phyloP scores from a whole-genome alignment of 1,140 invertebrate species.

The Drosophila nigrodunni region DNA sequence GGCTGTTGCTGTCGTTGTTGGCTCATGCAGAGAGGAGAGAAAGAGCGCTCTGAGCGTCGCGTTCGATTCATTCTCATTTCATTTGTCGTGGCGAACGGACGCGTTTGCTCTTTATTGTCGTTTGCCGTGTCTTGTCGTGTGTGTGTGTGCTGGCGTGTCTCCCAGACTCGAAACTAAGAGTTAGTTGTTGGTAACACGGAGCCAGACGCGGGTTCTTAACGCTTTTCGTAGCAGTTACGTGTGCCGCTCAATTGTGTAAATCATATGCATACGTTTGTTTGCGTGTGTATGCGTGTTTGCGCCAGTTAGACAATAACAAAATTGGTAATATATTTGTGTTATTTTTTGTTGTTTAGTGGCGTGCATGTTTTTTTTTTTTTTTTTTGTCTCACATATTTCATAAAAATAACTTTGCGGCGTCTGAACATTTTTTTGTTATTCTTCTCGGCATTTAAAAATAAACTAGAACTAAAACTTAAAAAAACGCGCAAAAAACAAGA shows the following conservation, averaged over 20 bases:
- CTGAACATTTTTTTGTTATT: conserved; percentile 5
- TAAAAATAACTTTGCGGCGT: conserved; percentile 34
- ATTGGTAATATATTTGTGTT: conserved; percentile 56
- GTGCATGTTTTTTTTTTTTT: not conserved
- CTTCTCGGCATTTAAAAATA: conserved; percentile 29
- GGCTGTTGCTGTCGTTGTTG: not conserved
- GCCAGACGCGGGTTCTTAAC: conserved; percentile 42
- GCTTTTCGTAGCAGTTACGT: conserved; percentile 29
- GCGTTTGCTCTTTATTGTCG: conserved; percentile 36
- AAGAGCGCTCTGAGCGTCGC: conserved; percentile 11
- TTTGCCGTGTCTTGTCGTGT: conserved; percentile 19
- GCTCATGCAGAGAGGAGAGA: not conserved
- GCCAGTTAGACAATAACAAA: conserved; percentile 45
- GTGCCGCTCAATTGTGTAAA: not conserved
- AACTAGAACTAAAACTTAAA: conserved; percentile 12
- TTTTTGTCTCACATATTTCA: conserved; percentile 6
- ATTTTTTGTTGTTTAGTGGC: conserved; percentile 12
- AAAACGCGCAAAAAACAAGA: conserved; percentile 11
- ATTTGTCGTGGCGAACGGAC: conserved; percentile 48
- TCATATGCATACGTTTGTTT: not conserved
- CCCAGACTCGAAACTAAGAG: conserved; percentile 15
- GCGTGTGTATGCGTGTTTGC: conserved; percentile 8
- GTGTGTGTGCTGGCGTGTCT: not conserved
- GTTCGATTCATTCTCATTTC: conserved; percentile 47
- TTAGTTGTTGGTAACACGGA: conserved; percentile 39